Base-by-base conservation (phyloP, 2,888 invertebrate species). In the Nemurella pictetii region DNA sequence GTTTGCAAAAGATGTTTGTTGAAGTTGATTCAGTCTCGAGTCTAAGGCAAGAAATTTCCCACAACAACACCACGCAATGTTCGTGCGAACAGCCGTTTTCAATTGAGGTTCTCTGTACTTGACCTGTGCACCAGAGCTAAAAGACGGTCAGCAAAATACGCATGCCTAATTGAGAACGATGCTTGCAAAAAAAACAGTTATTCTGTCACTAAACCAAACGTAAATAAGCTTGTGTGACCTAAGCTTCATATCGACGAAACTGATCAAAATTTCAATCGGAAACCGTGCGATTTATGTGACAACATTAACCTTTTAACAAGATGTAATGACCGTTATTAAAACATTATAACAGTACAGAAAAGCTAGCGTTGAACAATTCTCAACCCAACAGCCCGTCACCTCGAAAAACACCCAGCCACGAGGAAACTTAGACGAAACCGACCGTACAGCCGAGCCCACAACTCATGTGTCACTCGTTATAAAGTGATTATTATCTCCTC, bases 401-500 rank as follows among this genome's bases (percentile, higher is more conserved):
- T 55, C 55, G 55, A 55, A 5, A 9, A 32, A n/a, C n/a, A n/a
- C n/a, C n/a, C n/a, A n/a, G n/a, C n/a, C 20, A 12, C 20, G 55
- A 7, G 15, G 29, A 78, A 78, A 78, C 35, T 80, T 36, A 36
- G 25, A 20, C 35, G 30, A 80, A 80, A 35, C 80, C 35, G 4
- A 9, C 80, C 30, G n/a, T 80, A 29, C 80, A 29, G 15, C 25
- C 3, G 25, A 28, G 75, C 75, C 26, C 75, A 5, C 75, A 28
- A 26, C 75, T 75, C 75, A 5, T 75, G 75, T 75, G 75, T 75
- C 75, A 75, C 28, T 75, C 20, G 25, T 80, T 29, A 36, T 36
- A 81, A 27, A 30, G n/a, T n/a, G 25, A 81, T 81, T 81, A 81
- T 81, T 36, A 35, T 27, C 35, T 81, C 81, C 26, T 81, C 20